Evolutionary conservation across 2,888 invertebrate genomes (phyloP), one percentile per base, ranked within the genome.

Genomic region (Malthinus flaveolus): DNA sequence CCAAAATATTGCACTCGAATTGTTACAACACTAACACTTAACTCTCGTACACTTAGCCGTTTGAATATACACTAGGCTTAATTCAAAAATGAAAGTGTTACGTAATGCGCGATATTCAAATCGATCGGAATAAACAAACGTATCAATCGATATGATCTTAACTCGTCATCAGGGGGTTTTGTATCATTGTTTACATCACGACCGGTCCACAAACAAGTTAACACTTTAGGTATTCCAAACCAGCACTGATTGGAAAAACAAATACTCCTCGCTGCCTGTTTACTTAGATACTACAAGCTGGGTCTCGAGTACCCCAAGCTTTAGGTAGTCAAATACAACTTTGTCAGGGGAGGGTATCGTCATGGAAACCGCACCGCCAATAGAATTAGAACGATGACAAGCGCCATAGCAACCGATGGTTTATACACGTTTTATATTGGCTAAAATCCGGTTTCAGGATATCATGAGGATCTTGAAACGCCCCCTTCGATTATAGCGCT

Each of bases 181-280:
- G 78, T 78, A 78, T 78, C 78, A 78, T 78, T 79, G 79, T 79
- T 79, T 79, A 79, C 79, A 79, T 79, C 79, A 78, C 79, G 77
- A 78, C 75, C 77, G 73, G 75, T 77, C 75, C 77, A 78, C 78
- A 78, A 78, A 78, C 79, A 78, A 78, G 78, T 78, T 78, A 78
- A 78, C 78, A 78, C 78, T 78, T 78, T 78, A 77, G 78, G 77
- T 78, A 79, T 79, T 78, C 78, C 78, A 77, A 79, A 78, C 78
- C 77, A 75, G 78, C 80, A 80, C 80, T 80, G 80, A 81, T 82
- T 81, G 81, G 79, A 81, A 82, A 81, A 81, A 80, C 81, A 82
- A 82, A 81, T 81, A 82, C 77, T 79, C 78, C 78, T 78, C 75
- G 78, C 77, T 74, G 76, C 75, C 76, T 79, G 79, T 79, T 79